Evolutionary conservation across 1,140 invertebrate genomes (phyloP).

Genomic region (Papilio xuthus): DNA sequence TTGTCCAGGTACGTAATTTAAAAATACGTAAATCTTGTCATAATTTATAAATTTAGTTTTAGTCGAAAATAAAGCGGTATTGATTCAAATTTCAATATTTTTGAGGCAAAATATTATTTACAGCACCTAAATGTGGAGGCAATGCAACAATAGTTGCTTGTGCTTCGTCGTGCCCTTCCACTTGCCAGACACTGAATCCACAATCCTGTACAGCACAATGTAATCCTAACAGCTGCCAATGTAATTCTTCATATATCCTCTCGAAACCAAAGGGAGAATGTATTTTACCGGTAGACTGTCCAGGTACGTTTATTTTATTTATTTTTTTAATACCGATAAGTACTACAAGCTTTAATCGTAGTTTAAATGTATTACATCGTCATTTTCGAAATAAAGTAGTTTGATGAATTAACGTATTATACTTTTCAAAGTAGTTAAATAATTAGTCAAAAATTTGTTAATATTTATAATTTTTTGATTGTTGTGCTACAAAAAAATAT

Average conservation of each 20-base stretch:
- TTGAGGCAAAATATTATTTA: background rate
- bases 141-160: slow-evolving; percentile 35
- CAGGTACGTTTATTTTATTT: slow-evolving; percentile 36
- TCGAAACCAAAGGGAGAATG: slow-evolving; percentile 47
- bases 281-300: slow-evolving; percentile 50
- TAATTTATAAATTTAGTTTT: too few relatives aligned
- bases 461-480: too few relatives aligned
- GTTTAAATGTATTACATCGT: background rate
- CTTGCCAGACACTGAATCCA: slow-evolving; percentile 45
- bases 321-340: background rate
- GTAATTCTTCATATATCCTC: slow-evolving; percentile 45
- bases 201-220: slow-evolving; percentile 37
- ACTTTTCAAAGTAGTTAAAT: too few relatives aligned
- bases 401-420: too few relatives aligned
- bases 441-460: too few relatives aligned
- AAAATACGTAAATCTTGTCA: too few relatives aligned
- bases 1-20: too few relatives aligned
- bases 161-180: slow-evolving; percentile 42
- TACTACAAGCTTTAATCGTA: slow-evolving; percentile 30
- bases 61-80: too few relatives aligned
- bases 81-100: too few relatives aligned
- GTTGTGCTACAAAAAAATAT: background rate
- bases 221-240: slow-evolving; percentile 44
- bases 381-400: background rate
- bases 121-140: background rate